These are phyloP conservation scores for Crotalus tigris DNA, from an alignment of 2,113 vertebrate genomes.

Conservation along the genomic window DNA sequence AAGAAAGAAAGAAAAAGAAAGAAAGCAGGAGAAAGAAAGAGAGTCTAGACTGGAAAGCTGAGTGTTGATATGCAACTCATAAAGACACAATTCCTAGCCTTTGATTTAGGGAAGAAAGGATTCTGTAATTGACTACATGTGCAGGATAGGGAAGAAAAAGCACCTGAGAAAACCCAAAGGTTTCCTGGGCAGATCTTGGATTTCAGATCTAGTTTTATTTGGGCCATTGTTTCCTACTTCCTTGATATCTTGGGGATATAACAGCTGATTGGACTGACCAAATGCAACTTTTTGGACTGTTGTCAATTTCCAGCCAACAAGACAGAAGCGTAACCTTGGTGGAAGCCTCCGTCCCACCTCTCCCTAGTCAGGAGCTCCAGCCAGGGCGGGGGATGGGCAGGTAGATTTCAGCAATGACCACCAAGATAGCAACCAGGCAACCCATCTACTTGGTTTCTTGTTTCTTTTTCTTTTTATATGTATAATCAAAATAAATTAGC, in stretches of 20 bases:
- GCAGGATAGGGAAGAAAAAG: rapidly evolving
- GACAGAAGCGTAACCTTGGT: slow-evolving; percentile 18
- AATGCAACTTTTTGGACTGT: neutral
- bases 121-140: neutral
- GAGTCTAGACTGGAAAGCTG: neutral
- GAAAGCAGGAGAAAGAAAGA: too few relatives aligned
- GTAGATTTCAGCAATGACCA: neutral
- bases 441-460: neutral
- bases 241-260: slow-evolving; percentile 33
- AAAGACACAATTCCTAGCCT: neutral
- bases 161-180: neutral
- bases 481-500: neutral
- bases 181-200: rapidly evolving
- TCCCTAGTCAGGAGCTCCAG: neutral
- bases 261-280: slow-evolving; percentile 37
- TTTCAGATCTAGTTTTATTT: neutral
- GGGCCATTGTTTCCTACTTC: slow-evolving; percentile 51
- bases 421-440: neutral
- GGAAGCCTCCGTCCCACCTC: slow-evolving; percentile 1
- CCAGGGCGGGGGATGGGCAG: neutral
- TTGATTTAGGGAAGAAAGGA: neutral
- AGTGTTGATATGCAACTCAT: neutral
- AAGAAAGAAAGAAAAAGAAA: too few relatives aligned
- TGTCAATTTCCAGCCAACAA: slow-evolving; percentile 48
- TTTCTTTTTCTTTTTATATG: neutral